phyloP scores from a whole-genome alignment of 2,797 vertebrate species.

The Pseudomugil gertrudae region DNA sequence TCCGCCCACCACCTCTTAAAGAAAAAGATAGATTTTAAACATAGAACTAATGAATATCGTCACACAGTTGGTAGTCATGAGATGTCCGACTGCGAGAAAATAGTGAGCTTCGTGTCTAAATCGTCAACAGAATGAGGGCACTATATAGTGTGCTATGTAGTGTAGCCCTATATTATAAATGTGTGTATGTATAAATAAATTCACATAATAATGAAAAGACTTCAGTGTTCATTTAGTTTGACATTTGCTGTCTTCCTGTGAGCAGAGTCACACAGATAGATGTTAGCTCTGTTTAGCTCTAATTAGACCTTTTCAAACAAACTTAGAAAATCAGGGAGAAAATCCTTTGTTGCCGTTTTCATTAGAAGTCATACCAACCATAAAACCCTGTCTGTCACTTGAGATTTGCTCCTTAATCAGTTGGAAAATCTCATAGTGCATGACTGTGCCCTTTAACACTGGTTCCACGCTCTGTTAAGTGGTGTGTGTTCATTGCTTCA shows the following conservation, averaged over 20 bases:
- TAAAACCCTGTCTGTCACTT: constrained; percentile 28
- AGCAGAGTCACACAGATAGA: constrained; percentile 10
- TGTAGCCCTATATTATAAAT: no score
- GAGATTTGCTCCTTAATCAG: constrained; percentile 49
- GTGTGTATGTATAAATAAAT: neutral
- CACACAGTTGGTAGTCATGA: no score
- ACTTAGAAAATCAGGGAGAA: constrained; percentile 21
- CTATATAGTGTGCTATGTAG: no score
- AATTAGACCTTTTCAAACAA: constrained; percentile 23
- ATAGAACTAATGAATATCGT: no score
- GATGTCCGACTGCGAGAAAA: no score
- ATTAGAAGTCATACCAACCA: constrained; percentile 11
- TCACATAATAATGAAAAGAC: neutral
- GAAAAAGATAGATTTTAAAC: no score
- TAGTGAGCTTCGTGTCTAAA: no score
- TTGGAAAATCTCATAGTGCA: constrained; percentile 38
- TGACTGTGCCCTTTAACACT: constrained; percentile 54
- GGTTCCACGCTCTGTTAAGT: constrained; percentile 46
- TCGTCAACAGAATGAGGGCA: no score
- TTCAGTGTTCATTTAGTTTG: constrained; percentile 1
- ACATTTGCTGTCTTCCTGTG: constrained; percentile 29
- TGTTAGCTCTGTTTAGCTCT: neutral
- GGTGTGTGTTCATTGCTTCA: constrained; percentile 63
- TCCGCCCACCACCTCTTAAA: no score
- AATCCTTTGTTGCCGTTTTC: constrained; percentile 13